Base-by-base conservation (phyloP, 1,140 invertebrate species). In the Drosophila nebulosa region DNA sequence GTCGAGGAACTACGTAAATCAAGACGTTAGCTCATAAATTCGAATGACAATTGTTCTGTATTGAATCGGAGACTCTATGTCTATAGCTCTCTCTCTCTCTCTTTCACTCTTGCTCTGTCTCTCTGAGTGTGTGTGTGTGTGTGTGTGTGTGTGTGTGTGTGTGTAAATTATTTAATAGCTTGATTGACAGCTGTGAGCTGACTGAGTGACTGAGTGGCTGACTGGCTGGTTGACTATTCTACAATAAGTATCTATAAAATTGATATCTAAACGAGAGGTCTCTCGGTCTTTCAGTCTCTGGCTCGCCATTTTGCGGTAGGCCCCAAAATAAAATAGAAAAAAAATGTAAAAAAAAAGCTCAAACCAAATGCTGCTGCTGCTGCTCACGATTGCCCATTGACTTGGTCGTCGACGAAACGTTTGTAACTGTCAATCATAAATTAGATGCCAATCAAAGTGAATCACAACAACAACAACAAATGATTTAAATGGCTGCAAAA, bases 371-470 rank as follows among this genome's bases (percentile, higher is more conserved):
- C 64, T 72, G 71, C 65, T 66, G 71, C n/a, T n/a, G n/a, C n/a
- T n/a, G n/a, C n/a, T n/a, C n/a, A 64, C 39, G 68, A 59, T 39
- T 50, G 50, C 42, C 64, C 39, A 46, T 46, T 46, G 39, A 46
- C 6, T 46, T 46, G 39, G 62, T 53, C 51, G 51, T 39, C 39
- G 63, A 63, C 39, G 63, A 63, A 81, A 83, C 68, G 74, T 86
- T 85, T 86, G 81, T 74, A 85, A 78, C 81, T 85, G 81, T 85
- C 81, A 85, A 85, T 85, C 81, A 85, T 85, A 85, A 85, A 85
- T 85, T 86, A 69, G 81, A 74, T 80, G 81, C 67, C 81, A 85
- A 86, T 85, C 81, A 85, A 85, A 80, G 66, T 79, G 65, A 85
- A 86, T 85, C 69, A 80, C 69, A 66, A 85, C 71, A 68, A 58